Evolutionary conservation across 2,113 vertebrate species (phyloP).

Genomic region (Hirundichthys speculiger): DNA sequence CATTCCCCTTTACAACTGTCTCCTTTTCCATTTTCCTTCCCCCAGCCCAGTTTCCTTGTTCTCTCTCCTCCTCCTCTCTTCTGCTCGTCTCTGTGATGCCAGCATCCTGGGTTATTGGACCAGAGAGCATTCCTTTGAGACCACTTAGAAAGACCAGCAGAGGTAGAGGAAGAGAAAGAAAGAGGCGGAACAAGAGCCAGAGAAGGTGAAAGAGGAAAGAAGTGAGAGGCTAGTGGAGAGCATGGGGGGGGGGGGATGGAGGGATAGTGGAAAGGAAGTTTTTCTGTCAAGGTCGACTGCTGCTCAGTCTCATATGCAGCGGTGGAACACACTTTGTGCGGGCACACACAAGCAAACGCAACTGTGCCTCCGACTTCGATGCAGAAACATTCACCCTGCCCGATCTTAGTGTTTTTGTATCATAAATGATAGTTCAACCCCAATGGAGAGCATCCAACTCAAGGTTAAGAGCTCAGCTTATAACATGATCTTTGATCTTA

Average conservation of each 20-base stretch:
- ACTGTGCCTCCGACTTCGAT: slow-evolving; percentile 31
- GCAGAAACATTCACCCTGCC: slow-evolving; percentile 34
- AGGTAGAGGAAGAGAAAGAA: slow-evolving; percentile 69
- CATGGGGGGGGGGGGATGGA: slow-evolving; percentile 53
- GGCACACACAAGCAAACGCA: slow-evolving; percentile 35
- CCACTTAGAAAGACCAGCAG: slow-evolving; percentile 80
- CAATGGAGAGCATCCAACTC: slow-evolving; percentile 56
- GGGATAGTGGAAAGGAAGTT: slow-evolving; percentile 67
- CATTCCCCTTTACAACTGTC: slow-evolving; percentile 37
- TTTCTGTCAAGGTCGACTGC: slow-evolving; percentile 79
- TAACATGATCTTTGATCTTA: slow-evolving; percentile 43
- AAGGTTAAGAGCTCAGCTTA: slow-evolving; percentile 68
- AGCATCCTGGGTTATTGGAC: slow-evolving; percentile 79
- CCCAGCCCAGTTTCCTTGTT: slow-evolving; percentile 60
- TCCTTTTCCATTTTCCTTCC: slow-evolving; percentile 42
- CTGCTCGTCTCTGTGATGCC: slow-evolving; percentile 64
- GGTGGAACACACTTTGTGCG: slow-evolving; percentile 42
- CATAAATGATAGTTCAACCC: slow-evolving; percentile 52
- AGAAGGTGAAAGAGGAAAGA: slow-evolving; percentile 32
- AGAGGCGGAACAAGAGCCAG: slow-evolving; percentile 53
- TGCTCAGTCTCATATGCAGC: slow-evolving; percentile 67
- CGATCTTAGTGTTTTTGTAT: slow-evolving; percentile 44
- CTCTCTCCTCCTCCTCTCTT: slow-evolving; percentile 53
- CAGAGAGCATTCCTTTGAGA: slow-evolving; percentile 80
- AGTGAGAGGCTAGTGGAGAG: slow-evolving; percentile 52